Conservation (phyloP, 2,888 invertebrate species). For the Dicyrtomina minuta region DNA sequence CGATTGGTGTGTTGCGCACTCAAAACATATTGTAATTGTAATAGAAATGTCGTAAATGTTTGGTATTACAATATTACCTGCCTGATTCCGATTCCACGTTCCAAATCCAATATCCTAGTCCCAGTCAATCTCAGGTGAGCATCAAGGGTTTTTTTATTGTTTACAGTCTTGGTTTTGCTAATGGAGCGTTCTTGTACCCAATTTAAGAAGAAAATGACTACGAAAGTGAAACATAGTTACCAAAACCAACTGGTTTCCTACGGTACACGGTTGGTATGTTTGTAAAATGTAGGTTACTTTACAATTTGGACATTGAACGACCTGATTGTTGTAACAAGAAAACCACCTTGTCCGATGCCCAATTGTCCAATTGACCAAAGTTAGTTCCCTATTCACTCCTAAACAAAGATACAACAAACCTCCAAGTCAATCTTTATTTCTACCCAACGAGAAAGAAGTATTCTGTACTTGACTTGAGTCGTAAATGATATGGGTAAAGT, state of each 20-base stretch:
- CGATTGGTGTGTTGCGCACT: constrained; percentile 15
- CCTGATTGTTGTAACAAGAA: constrained; percentile 1
- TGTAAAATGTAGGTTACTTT: too few species aligned
- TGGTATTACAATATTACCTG: constrained; percentile 4
- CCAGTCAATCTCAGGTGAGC: constrained; percentile 16
- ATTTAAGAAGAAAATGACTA: background rate
- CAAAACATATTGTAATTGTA: constrained; percentile 12
- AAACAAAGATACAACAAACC: background rate
- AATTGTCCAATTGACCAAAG: constrained; percentile 21
- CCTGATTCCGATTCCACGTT: background rate
- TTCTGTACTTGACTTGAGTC: too few species aligned
- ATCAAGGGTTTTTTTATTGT: constrained; percentile 3
- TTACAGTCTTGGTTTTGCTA: background rate
- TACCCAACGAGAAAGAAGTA: background rate
- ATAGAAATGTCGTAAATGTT: background rate
- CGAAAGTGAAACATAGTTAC: background rate
- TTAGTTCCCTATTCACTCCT: constrained; percentile 8
- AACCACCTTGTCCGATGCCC: constrained; percentile 27
- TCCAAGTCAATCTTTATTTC: background rate
- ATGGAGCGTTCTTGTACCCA: background rate
- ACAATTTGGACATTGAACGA: background rate
- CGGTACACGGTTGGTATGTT: too few species aligned
- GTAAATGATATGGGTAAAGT: too few species aligned
- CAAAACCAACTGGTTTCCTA: too few species aligned
- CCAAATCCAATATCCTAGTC: too few species aligned